Evolutionary conservation across 2,113 vertebrate species (phyloP).

Genomic region (Mus spicilegus): DNA sequence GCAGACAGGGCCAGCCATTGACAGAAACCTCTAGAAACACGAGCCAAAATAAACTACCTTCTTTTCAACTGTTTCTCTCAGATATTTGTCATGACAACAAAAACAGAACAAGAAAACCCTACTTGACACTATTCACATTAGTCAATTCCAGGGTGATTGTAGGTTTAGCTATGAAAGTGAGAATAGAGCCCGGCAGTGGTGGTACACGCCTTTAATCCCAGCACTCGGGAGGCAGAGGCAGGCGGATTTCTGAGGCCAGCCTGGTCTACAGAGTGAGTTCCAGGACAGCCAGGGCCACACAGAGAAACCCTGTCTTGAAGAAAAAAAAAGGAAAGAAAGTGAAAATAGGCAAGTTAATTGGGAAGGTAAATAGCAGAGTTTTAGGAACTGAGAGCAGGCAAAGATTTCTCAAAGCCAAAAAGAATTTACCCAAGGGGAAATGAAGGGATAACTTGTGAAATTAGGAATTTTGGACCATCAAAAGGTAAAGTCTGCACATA

Average conservation of each 20-base stretch:
- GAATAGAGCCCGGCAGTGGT: background rate
- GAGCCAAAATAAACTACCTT: background rate
- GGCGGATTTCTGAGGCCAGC: too few relatives aligned
- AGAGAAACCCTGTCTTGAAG: too few relatives aligned
- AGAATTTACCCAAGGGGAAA: background rate
- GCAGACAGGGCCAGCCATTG: too few relatives aligned
- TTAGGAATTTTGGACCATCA: background rate
- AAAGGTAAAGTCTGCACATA: background rate
- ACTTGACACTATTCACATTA: background rate
- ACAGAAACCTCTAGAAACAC: background rate
- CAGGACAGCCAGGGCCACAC: too few relatives aligned
- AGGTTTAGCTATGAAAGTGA: background rate
- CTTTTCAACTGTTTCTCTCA: background rate
- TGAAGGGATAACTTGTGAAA: background rate
- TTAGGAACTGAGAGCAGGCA: background rate
- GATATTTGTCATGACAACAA: background rate
- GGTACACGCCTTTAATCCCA: too few relatives aligned
- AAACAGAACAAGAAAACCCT: background rate
- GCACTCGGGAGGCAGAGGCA: too few relatives aligned
- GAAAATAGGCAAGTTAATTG: background rate
- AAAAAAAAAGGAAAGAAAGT: background rate
- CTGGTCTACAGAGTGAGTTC: too few relatives aligned
- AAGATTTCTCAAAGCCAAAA: constrained; percentile 37
- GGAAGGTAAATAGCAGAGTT: background rate
- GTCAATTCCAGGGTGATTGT: background rate